Conservation (phyloP, 2,888 invertebrate species). For the Clistopyga incitator region DNA sequence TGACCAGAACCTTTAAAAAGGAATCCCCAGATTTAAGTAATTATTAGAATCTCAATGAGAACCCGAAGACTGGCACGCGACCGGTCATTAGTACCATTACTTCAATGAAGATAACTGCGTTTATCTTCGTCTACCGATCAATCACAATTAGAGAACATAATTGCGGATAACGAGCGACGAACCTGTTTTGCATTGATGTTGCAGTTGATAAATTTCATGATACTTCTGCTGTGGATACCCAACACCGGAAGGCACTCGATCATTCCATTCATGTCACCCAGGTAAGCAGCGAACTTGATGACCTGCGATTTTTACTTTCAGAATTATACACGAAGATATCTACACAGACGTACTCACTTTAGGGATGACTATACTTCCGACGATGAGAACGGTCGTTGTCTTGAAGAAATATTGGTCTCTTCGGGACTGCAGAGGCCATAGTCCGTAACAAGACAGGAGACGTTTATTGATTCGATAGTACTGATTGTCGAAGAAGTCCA, state of each 20-base stretch:
- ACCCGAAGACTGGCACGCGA: no score
- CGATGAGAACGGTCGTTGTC: slow-evolving; percentile 18
- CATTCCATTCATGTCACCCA: slow-evolving; percentile 52
- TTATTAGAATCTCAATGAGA: no score
- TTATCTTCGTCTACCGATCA: no score
- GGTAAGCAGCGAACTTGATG: slow-evolving; percentile 51
- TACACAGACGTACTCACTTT: slow-evolving; percentile 29
- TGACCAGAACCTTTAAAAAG: no score
- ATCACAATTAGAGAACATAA: no score
- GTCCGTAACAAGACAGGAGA: slow-evolving; percentile 35
- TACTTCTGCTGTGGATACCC: slow-evolving; percentile 53
- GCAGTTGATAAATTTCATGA: slow-evolving; percentile 54
- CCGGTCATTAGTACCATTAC: no score
- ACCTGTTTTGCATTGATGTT: slow-evolving; percentile 57
- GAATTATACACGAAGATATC: no score
- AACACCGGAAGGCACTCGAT: slow-evolving; percentile 64
- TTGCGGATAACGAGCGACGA: background rate
- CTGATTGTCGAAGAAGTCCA: slow-evolving; percentile 47
- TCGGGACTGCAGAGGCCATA: slow-evolving; percentile 47
- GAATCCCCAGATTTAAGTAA: no score
- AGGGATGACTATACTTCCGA: slow-evolving; percentile 45
- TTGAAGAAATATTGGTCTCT: slow-evolving; percentile 25
- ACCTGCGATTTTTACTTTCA: slow-evolving; percentile 26
- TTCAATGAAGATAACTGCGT: no score
- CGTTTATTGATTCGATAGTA: slow-evolving; percentile 40